These are phyloP conservation scores for Cosmia trapezina DNA, from an alignment of 2,888 invertebrate genomes.

Conservation along the genomic window DNA sequence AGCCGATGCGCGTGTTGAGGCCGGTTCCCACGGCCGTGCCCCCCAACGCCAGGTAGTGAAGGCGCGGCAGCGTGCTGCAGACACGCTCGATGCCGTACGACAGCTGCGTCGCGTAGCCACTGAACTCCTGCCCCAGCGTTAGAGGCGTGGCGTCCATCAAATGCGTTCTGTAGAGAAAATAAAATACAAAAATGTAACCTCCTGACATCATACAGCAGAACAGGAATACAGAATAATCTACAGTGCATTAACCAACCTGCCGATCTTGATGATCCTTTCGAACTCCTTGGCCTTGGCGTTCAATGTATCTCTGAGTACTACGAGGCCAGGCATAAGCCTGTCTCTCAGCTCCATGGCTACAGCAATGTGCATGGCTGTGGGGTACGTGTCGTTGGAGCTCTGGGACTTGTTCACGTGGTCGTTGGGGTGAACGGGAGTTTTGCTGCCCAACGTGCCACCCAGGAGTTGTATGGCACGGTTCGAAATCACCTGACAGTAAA, in stretches of 20 bases:
- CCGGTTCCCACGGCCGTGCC: slow-evolving; percentile 99
- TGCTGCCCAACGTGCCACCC: slow-evolving; percentile 97
- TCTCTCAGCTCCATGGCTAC: slow-evolving; percentile 96
- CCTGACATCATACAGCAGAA: not conserved
- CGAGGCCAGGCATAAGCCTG: slow-evolving; percentile 95
- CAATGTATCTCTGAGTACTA: slow-evolving; percentile 93
- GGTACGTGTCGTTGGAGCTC: slow-evolving; percentile 99
- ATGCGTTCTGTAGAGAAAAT: slow-evolving; percentile 91
- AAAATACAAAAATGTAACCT: not conserved
- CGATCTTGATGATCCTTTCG: slow-evolving; percentile 98
- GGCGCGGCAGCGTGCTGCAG: slow-evolving; percentile 94
- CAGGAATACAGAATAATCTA: not conserved
- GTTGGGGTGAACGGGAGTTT: slow-evolving; percentile 99
- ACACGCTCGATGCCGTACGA: slow-evolving; percentile 96
- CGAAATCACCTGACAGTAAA: slow-evolving; percentile 92
- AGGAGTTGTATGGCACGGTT: slow-evolving; percentile 97
- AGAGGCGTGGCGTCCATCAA: slow-evolving; percentile 98
- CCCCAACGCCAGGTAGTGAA: slow-evolving; percentile 97
- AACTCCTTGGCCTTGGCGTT: slow-evolving; percentile 95
- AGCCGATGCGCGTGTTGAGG: slow-evolving; percentile 97
- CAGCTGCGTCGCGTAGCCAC: slow-evolving; percentile 97
- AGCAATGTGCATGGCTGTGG: slow-evolving; percentile 99
- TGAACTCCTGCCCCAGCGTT: slow-evolving; percentile 99
- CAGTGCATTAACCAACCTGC: slow-evolving; percentile 88
- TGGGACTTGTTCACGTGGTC: slow-evolving; percentile 99